phyloP scores from a whole-genome alignment of 2,113 vertebrate species.

The Tylochromis polylepis region DNA sequence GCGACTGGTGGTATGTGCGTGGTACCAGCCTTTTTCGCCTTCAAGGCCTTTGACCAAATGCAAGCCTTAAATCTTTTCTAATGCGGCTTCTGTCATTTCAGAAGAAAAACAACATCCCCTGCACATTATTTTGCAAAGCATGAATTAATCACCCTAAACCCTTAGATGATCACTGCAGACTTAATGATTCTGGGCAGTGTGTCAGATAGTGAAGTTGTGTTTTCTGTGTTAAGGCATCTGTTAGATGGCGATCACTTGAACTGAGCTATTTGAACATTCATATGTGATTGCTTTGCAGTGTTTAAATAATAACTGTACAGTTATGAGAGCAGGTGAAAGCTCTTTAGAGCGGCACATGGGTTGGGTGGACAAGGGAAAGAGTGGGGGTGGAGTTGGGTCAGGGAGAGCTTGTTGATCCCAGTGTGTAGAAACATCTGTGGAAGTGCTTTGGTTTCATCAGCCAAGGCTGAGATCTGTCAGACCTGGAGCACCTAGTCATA shows the following conservation, averaged over 20 bases:
- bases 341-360: slow-evolving; percentile 29
- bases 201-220: neutral
- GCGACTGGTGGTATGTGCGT: slow-evolving; percentile 61
- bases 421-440: slow-evolving; percentile 71
- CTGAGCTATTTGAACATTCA: neutral
- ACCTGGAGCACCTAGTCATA: slow-evolving; percentile 77
- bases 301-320: slow-evolving; percentile 7
- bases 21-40: slow-evolving; percentile 67
- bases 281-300: neutral
- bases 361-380: slow-evolving; percentile 14
- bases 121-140: slow-evolving; percentile 5
- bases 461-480: slow-evolving; percentile 72
- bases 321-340: slow-evolving; percentile 59
- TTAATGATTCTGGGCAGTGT: neutral
- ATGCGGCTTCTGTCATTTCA: slow-evolving; percentile 36
- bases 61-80: slow-evolving; percentile 50
- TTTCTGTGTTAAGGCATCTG: neutral
- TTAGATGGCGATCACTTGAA: neutral
- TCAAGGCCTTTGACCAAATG: slow-evolving; percentile 64
- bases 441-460: slow-evolving; percentile 73
- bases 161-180: neutral
- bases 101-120: slow-evolving; percentile 30
- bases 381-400: slow-evolving; percentile 29
- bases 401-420: slow-evolving; percentile 60
- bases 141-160: slow-evolving; percentile 1